Evolutionary conservation across 2,797 vertebrate species (phyloP).

Genomic region (Petrocephalus sullivani): DNA sequence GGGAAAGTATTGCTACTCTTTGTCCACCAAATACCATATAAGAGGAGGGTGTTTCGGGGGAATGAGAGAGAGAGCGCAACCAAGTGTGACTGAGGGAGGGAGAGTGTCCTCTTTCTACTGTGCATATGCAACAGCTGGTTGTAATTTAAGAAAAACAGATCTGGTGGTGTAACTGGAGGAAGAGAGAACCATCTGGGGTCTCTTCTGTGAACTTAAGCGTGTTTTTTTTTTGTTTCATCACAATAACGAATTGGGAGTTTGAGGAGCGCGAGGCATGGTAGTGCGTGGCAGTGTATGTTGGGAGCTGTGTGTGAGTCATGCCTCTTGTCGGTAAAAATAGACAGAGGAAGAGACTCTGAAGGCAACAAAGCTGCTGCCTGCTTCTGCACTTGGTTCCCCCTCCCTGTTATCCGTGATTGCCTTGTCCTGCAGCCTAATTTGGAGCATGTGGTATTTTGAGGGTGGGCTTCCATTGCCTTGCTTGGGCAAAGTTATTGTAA

Average conservation of each 20-base stretch:
- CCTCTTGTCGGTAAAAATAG: constrained; percentile 23
- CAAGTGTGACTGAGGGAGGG: background rate
- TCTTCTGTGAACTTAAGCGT: background rate
- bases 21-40: constrained; percentile 6
- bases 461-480: background rate
- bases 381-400: background rate
- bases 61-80: background rate
- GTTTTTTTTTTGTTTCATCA: background rate
- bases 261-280: background rate
- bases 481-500: background rate
- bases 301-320: constrained; percentile 21
- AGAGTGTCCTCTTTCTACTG: background rate
- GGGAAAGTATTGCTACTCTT: constrained; percentile 12
- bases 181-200: constrained; percentile 12
- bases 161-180: constrained; percentile 10
- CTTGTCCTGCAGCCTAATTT: constrained; percentile 11
- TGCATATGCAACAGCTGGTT: constrained; percentile 16
- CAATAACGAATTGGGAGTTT: background rate
- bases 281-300: constrained; percentile 7
- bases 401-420: background rate
- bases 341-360: constrained; percentile 19
- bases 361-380: constrained; percentile 17
- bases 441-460: background rate
- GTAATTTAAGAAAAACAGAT: constrained; percentile 23
- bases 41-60: background rate